These are phyloP conservation scores for Dolichomitus sp. DNA, from an alignment of 2,888 invertebrate species.

Conservation along the genomic window DNA sequence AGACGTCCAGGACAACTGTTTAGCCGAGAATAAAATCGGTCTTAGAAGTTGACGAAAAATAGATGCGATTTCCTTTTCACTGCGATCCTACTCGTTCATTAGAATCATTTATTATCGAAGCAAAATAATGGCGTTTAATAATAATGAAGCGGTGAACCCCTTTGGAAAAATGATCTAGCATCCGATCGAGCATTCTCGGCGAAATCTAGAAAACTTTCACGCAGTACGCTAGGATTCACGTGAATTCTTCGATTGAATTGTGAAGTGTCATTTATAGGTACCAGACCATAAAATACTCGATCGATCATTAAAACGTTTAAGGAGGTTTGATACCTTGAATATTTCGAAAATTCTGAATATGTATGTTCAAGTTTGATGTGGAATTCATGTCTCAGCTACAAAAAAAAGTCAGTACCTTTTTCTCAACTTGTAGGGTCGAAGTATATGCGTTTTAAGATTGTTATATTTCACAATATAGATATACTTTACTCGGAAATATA, in stretches of 20 bases:
- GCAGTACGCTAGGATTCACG: not conserved
- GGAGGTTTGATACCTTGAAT: conserved; percentile 6
- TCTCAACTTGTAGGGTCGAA: not conserved
- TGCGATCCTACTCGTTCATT: conserved; percentile 16
- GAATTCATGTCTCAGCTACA: not conserved
- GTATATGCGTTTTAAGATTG: conserved; percentile 5
- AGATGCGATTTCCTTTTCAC: conserved; percentile 24
- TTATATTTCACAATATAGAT: conserved; percentile 26
- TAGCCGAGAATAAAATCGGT: conserved; percentile 75
- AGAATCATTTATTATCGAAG: conserved; percentile 1
- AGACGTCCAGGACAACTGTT: conserved; percentile 88
- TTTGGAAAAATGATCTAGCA: not conserved
- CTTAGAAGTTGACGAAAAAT: conserved; percentile 19
- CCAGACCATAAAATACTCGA: conserved; percentile 23
- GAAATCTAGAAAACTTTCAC: not conserved
- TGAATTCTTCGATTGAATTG: conserved; percentile 8
- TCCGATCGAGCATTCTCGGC: conserved; percentile 10
- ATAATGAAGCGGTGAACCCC: not conserved
- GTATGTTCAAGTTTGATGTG: not conserved
- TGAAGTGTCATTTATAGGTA: conserved; percentile 12
- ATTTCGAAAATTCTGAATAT: not conserved
- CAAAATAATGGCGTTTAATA: conserved; percentile 12
- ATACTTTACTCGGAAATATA: conserved; percentile 18
- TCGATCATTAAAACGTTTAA: conserved; percentile 3
- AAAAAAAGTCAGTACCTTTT: not conserved